Conservation (phyloP, 2,113 vertebrate genomes). For the Perccottus glenii region DNA sequence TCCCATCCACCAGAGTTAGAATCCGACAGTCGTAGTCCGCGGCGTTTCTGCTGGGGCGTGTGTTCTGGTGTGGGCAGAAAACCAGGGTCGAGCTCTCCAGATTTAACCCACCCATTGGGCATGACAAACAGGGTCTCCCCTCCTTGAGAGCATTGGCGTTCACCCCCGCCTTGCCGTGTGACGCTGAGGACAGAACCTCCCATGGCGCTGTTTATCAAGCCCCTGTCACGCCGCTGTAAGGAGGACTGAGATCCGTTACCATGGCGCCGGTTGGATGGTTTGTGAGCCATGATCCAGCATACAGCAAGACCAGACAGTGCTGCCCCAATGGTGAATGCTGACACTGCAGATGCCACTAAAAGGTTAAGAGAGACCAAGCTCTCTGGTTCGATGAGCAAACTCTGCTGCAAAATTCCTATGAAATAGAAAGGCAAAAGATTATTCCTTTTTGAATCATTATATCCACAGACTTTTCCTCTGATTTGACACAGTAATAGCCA, state of each 20-base stretch:
- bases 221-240: constrained; percentile 87
- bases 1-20: constrained; percentile 88
- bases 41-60: constrained; percentile 93
- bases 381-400: constrained; percentile 89
- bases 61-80: constrained; percentile 95
- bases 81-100: constrained; percentile 87
- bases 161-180: constrained; percentile 83
- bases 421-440: constrained; percentile 45
- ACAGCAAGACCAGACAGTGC: constrained; percentile 94
- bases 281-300: constrained; percentile 95
- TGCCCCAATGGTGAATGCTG: constrained; percentile 94
- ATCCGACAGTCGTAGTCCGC: constrained; percentile 80
- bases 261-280: constrained; percentile 82
- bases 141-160: constrained; percentile 71
- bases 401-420: constrained; percentile 90
- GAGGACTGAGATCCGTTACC: constrained; percentile 70
- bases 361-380: constrained; percentile 95
- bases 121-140: constrained; percentile 88
- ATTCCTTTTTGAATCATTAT: constrained; percentile 24
- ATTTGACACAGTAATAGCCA: too few relatives aligned
- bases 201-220: constrained; percentile 83
- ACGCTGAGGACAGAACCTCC: constrained; percentile 93
- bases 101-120: constrained; percentile 94
- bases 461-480: too few relatives aligned
- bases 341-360: constrained; percentile 93